Conservation (phyloP, 1,140 invertebrate species). For the Oppia nitens region DNA sequence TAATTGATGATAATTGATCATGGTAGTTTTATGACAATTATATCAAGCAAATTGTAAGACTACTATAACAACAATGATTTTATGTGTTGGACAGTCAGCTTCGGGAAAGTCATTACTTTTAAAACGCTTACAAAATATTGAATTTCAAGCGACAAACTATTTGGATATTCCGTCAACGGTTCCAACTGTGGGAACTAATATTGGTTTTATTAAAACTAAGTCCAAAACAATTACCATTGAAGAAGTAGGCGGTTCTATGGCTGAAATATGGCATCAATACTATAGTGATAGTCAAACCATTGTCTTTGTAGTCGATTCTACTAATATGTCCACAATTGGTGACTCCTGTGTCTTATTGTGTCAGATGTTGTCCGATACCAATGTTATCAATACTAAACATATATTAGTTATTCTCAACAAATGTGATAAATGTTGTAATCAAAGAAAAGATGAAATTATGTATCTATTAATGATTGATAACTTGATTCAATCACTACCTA, state of each 20-base stretch:
- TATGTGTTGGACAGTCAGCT: conserved; percentile 55
- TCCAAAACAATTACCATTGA: background rate
- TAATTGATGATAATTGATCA: no score
- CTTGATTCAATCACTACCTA: conserved; percentile 25
- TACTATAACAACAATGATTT: no score
- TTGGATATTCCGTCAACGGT: conserved; percentile 42
- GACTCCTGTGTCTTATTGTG: conserved; percentile 21
- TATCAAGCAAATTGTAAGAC: no score
- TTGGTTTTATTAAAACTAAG: conserved; percentile 23
- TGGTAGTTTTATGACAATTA: no score
- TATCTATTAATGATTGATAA: conserved; percentile 50
- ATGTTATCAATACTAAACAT: conserved; percentile 20
- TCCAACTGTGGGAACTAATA: conserved; percentile 55
- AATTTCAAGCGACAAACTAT: background rate
- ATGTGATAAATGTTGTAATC: conserved; percentile 61
- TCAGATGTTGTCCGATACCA: conserved; percentile 26
- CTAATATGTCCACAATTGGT: conserved; percentile 23
- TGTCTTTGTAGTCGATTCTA: conserved; percentile 20
- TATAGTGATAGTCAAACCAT: conserved; percentile 3
- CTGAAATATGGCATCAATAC: conserved; percentile 15
- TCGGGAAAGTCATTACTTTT: conserved; percentile 63
- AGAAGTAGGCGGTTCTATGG: conserved; percentile 17
- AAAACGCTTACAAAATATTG: conserved; percentile 43
- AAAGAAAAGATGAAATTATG: conserved; percentile 53
- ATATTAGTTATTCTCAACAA: conserved; percentile 55